A percentile compares a stretch with the other conserved stretches of the same genome.
Evolutionary conservation across 1,140 invertebrate genomes (phyloP).

Genomic region (Camponotus floridanus): DNA sequence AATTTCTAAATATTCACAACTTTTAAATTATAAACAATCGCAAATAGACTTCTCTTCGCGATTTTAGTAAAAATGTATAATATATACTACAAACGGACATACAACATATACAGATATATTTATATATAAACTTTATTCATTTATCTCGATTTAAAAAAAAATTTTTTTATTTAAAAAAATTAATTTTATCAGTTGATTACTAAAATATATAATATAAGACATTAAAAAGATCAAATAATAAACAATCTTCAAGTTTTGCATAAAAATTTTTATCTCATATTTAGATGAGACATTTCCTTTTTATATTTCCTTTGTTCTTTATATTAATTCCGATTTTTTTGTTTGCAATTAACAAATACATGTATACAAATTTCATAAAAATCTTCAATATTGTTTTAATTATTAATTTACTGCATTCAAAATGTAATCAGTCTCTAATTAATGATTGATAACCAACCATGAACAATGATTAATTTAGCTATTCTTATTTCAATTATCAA

Average conservation of each 20-base stretch:
- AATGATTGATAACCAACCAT: constrained; percentile 6
- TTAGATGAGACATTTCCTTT: background rate
- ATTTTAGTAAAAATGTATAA: background rate
- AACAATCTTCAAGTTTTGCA: background rate
- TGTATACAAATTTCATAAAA: background rate
- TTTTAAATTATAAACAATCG: too few relatives aligned
- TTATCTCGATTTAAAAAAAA: too few relatives aligned
- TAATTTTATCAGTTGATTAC: constrained; percentile 15
- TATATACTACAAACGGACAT: background rate
- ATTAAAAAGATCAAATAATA: constrained; percentile 30
- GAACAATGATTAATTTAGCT: background rate
- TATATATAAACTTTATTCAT: constrained; percentile 15
- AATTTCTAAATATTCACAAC: too few relatives aligned
- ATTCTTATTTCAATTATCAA: constrained; percentile 25
- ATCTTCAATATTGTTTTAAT: background rate
- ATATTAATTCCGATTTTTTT: background rate
- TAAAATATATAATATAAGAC: constrained; percentile 29
- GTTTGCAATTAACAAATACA: background rate
- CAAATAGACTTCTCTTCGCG: background rate
- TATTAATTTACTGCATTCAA: constrained; percentile 5
- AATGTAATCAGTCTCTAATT: constrained; percentile 1
- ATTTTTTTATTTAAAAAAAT: background rate
- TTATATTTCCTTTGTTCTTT: background rate
- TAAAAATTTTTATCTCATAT: constrained; percentile 5
- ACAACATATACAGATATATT: background rate